Conservation (phyloP, 2,797 vertebrate genomes). For the Stomatorhinus walkeri region DNA sequence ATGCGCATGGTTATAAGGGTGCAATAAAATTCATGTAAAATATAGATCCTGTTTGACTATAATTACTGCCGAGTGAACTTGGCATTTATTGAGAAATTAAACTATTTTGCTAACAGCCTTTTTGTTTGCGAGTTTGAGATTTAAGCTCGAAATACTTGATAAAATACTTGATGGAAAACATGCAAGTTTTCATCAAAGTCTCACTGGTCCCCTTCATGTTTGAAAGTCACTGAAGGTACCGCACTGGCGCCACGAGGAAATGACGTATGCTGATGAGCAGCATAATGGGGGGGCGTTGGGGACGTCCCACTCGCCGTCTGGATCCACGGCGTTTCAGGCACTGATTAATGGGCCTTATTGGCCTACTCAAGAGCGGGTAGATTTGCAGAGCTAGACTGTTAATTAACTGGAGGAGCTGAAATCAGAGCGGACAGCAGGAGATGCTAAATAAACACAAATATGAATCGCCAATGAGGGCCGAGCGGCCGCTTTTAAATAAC, state of each 20-base stretch:
- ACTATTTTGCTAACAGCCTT: background rate
- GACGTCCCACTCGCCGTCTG: background rate
- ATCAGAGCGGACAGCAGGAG: conserved; percentile 5
- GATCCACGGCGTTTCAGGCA: background rate
- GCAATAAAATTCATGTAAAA: background rate
- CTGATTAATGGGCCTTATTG: conserved; percentile 22
- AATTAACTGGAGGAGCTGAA: conserved; percentile 18
- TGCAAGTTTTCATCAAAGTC: background rate
- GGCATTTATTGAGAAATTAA: background rate
- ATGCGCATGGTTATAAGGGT: background rate
- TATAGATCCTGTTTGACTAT: background rate
- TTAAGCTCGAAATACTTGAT: background rate
- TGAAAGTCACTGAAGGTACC: background rate
- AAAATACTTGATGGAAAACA: too few species aligned
- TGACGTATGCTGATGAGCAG: background rate
- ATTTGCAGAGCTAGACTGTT: conserved; percentile 10
- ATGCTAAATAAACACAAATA: conserved; percentile 25
- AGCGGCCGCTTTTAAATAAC: conserved; percentile 13
- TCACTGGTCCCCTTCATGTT: background rate
- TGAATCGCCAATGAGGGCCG: background rate
- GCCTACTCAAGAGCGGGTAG: conserved; percentile 12
- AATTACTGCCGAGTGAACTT: background rate
- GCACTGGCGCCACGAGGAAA: background rate
- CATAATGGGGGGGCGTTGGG: background rate
- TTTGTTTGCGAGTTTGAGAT: background rate